Base-by-base conservation (phyloP, 2,797 vertebrate genomes). In the Choloepus didactylus region DNA sequence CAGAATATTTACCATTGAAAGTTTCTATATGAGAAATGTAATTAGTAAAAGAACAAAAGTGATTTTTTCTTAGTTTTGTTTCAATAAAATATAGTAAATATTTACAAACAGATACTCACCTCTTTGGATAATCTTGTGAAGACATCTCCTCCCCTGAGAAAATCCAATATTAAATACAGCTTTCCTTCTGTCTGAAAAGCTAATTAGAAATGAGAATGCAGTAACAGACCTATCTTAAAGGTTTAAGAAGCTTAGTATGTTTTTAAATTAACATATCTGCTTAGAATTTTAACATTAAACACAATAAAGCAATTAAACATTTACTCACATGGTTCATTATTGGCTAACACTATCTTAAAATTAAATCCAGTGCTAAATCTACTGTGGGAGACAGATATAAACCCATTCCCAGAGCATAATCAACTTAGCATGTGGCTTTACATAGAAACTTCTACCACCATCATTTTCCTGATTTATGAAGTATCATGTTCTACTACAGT, bases 111-210 rank as follows among this genome's bases (percentile, higher is more conserved):
- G 85, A 98, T 97, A 98, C 99, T 99, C 99, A 99, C 99, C 41
- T 99, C 99, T 99, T 99, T 99, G 99, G 99, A 99, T 99, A 99
- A 99, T 98, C 99, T 99, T 95, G 99, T 99, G 99, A 99, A 99
- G 97, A 99, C 99, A 98, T 99, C 99, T 98, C 99, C 99, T 98
- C 99, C 99, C 99, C 99, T 99, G 99, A 99, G 99, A 99, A 99
- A 99, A 99, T 99, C 99, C 99, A 99, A 96, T 99, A 99, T 99
- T 99, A 99, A 99, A 99, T 99, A 99, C 95, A 99, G 99, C 98
- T 99, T 99, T 98, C 99, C 99, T 99, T 99, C 99, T 95, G 99
- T 99, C 98, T 99, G 99, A 99, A 99, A 99, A 98, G 99, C 99
- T 99, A 97, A 93, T 97, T 80, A 76, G 84, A 81, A 93, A 96